These are phyloP conservation scores for Trachelus troglodyta DNA, from an alignment of 2,888 invertebrate genomes.

Conservation along the genomic window DNA sequence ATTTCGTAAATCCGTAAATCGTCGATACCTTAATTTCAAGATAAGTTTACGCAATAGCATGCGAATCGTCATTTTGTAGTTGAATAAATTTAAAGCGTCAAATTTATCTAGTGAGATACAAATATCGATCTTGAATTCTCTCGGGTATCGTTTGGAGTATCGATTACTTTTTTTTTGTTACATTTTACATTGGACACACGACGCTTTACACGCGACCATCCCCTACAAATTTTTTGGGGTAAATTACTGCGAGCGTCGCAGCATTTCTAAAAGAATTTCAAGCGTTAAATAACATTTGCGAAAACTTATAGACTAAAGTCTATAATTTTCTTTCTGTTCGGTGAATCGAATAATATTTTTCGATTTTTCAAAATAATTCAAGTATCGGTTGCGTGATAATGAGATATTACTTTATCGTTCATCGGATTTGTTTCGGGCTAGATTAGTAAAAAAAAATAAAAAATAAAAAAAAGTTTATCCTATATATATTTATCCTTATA, in stretches of 20 bases:
- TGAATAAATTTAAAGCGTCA: neutral
- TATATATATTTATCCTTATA: too few relatives aligned
- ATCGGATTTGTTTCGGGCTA: neutral
- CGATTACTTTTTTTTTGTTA: neutral
- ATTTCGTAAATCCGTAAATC: too few relatives aligned
- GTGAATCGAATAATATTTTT: neutral
- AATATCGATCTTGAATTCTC: neutral
- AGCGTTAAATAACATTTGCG: neutral
- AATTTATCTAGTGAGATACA: neutral
- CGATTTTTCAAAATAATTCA: neutral
- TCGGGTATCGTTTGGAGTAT: neutral
- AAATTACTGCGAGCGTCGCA: neutral
- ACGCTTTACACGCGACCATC: neutral
- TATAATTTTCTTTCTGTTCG: neutral
- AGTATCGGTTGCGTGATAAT: too few relatives aligned
- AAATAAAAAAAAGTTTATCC: neutral
- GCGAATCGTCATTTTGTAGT: neutral
- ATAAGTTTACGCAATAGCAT: neutral
- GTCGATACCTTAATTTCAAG: neutral
- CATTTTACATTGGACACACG: neutral
- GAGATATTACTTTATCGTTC: neutral
- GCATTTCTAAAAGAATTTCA: neutral
- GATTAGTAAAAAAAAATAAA: neutral
- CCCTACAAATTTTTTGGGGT: neutral
- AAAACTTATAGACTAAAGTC: neutral